Percentiles rank a stretch among this genome's conserved stretches.
Conservation (phyloP, 2,888 invertebrate genomes). For the Aphelenchoides bicaudatus region DNA sequence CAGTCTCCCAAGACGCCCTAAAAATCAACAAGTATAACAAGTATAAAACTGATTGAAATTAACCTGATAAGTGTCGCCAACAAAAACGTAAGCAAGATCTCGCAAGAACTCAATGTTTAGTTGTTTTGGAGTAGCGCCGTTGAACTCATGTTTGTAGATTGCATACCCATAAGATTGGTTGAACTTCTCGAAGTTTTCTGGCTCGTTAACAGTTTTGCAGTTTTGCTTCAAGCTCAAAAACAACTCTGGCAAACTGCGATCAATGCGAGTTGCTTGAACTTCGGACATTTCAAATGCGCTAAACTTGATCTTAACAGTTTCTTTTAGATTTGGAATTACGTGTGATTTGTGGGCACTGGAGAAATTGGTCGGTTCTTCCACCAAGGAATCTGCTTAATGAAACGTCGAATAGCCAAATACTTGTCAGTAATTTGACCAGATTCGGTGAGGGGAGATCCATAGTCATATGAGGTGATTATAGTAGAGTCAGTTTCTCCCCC, state of each 20-base stretch:
- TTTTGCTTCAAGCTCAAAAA: conserved; percentile 13
- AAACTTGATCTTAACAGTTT: neutral
- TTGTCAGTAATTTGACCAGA: conserved; percentile 10
- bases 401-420: conserved; percentile 9
- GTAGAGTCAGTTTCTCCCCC: conserved; percentile 23
- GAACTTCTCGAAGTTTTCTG: conserved; percentile 44
- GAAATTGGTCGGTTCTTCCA: conserved; percentile 3
- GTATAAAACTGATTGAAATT: no score
- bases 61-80: conserved; percentile 38
- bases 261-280: neutral
- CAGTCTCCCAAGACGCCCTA: conserved; percentile 18
- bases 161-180: conserved; percentile 44
- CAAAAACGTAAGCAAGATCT: conserved; percentile 43
- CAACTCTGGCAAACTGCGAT: conserved; percentile 9
- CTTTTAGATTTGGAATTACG: neutral
- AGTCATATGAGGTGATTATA: conserved; percentile 18
- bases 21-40: no score
- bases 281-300: conserved; percentile 7
- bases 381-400: neutral
- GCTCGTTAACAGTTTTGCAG: conserved; percentile 22
- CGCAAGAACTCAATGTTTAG: conserved; percentile 36
- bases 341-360: conserved; percentile 9
- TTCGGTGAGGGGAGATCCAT: conserved; percentile 18
- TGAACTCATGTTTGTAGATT: conserved; percentile 34
- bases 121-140: conserved; percentile 31